These are phyloP conservation scores for Phania funesta DNA, from an alignment of 2,888 invertebrate species.

Conservation along the genomic window DNA sequence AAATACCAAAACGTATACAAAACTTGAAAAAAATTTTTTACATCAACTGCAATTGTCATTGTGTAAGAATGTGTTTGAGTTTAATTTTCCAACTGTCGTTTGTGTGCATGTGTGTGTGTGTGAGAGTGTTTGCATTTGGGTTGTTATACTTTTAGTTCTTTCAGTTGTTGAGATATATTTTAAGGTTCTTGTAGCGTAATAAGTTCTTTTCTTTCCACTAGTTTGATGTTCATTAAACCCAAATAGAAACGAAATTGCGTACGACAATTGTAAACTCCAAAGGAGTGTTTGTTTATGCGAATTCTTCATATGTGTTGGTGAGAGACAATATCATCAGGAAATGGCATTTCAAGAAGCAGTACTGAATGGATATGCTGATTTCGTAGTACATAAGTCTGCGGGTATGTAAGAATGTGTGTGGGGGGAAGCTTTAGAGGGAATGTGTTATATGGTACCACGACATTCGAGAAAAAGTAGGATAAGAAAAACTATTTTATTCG, in stretches of 20 bases:
- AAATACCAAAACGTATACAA: neutral
- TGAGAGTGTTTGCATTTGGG: conserved; percentile 19
- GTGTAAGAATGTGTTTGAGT: neutral
- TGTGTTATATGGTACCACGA: too few relatives aligned
- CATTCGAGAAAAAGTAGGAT: too few relatives aligned
- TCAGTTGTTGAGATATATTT: neutral
- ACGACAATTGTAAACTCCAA: conserved; percentile 53
- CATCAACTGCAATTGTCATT: conserved; percentile 19
- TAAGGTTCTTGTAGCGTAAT: conserved; percentile 28
- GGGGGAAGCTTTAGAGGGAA: neutral
- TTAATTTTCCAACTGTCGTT: neutral
- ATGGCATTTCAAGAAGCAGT: neutral
- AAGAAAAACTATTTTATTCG: too few relatives aligned
- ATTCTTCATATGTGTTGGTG: neutral
- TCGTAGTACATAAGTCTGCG: neutral
- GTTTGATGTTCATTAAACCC: conserved; percentile 62
- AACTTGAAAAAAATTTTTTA: conserved; percentile 18
- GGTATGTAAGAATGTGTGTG: neutral
- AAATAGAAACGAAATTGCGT: conserved; percentile 58
- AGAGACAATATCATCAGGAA: conserved; percentile 34
- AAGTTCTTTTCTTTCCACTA: conserved; percentile 42
- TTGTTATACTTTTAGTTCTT: conserved; percentile 18
- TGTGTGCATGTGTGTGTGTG: neutral
- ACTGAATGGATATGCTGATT: neutral
- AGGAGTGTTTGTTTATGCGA: neutral